These are phyloP conservation scores for Megathymus violae DNA, from an alignment of 1,140 invertebrate species.

Conservation along the genomic window DNA sequence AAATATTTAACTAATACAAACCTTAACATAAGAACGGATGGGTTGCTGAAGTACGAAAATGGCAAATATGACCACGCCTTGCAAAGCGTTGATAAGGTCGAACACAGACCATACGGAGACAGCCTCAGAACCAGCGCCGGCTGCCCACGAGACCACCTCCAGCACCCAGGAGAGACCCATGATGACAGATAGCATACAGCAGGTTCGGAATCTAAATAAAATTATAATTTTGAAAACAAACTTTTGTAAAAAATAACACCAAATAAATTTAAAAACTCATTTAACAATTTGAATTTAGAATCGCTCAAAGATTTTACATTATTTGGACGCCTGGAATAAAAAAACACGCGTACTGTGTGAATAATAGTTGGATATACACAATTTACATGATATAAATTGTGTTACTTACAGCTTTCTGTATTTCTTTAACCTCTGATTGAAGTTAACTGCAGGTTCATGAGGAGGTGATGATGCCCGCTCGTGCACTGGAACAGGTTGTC, in stretches of 20 bases:
- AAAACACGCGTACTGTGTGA: no score
- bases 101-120: constrained; percentile 83
- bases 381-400: no score
- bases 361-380: no score
- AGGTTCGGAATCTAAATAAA: constrained; percentile 76
- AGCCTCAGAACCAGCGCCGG: constrained; percentile 64
- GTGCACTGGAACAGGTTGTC: constrained; percentile 53
- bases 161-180: constrained; percentile 85
- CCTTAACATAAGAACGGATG: constrained; percentile 72
- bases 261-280: no score
- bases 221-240: not conserved
- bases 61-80: constrained; percentile 84
- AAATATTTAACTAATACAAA: no score
- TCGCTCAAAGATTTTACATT: no score
- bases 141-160: constrained; percentile 83
- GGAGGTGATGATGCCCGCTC: constrained; percentile 57
- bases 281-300: no score
- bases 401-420: constrained; percentile 76
- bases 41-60: constrained; percentile 85
- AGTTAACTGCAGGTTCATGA: constrained; percentile 48
- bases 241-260: not conserved
- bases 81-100: constrained; percentile 82
- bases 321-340: no score
- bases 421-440: constrained; percentile 65
- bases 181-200: constrained; percentile 81